These are phyloP conservation scores for Darevskia mixta DNA, from an alignment of 2,797 vertebrate species.

Conservation along the genomic window DNA sequence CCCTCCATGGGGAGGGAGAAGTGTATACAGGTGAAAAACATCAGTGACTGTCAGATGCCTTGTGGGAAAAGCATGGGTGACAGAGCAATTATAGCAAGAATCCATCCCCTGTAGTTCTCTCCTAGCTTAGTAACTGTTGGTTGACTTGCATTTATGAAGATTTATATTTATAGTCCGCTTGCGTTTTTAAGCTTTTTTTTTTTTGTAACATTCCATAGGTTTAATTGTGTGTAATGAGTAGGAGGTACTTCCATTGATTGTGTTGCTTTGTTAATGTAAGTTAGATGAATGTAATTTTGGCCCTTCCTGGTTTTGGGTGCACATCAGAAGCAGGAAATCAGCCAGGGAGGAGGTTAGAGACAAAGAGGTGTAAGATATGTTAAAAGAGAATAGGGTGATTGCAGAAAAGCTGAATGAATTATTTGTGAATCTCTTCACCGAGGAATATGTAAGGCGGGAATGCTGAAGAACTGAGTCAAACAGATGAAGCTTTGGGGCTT, in stretches of 20 bases:
- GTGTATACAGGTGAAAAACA: slow-evolving; percentile 15
- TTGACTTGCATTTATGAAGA: neutral
- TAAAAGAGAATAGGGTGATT: neutral
- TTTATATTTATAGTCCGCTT: neutral
- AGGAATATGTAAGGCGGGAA: neutral
- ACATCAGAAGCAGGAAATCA: neutral
- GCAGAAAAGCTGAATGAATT: neutral
- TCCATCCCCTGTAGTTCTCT: neutral
- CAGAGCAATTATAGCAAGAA: slow-evolving; percentile 22
- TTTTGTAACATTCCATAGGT: neutral
- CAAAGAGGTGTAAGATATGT: neutral
- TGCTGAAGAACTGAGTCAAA: neutral
- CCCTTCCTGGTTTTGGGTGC: neutral
- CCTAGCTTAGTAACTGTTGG: neutral
- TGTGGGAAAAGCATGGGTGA: slow-evolving; percentile 25
- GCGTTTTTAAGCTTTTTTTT: neutral
- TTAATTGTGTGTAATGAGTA: neutral
- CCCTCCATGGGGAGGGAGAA: neutral
- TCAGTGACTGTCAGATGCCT: neutral
- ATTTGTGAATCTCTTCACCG: neutral
- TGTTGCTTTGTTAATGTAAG: neutral
- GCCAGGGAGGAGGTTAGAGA: neutral
- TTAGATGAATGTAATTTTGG: neutral
- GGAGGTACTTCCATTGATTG: neutral
- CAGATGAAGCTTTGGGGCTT: neutral